Conservation (phyloP, 2,888 invertebrate genomes). For the Apamea crenata region DNA sequence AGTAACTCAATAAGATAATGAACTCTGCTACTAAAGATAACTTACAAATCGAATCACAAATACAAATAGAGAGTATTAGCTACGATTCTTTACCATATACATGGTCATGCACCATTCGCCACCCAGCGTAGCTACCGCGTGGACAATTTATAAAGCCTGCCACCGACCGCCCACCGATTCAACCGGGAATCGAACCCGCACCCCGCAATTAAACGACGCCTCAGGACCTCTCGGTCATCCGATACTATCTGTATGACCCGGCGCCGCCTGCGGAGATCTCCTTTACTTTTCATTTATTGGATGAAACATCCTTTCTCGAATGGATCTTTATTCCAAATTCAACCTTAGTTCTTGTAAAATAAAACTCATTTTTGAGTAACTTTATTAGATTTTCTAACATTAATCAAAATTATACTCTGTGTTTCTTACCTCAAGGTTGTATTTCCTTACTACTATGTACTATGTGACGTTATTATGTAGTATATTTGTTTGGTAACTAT, state of each 20-base stretch:
- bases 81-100: slow-evolving; percentile 53
- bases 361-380: slow-evolving; percentile 38
- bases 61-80: slow-evolving; percentile 56
- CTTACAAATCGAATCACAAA: slow-evolving; percentile 52
- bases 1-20: slow-evolving; percentile 50
- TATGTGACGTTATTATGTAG: slow-evolving; percentile 52
- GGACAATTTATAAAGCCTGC: slow-evolving; percentile 82
- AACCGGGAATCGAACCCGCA: slow-evolving; percentile 80
- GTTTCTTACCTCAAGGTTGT: fast-evolving
- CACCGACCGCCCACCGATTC: slow-evolving; percentile 84
- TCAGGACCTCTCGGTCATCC: slow-evolving; percentile 82
- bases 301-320: slow-evolving; percentile 58
- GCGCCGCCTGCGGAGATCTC: slow-evolving; percentile 79
- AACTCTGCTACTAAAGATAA: slow-evolving; percentile 45
- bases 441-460: neutral
- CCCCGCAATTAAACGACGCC: slow-evolving; percentile 86
- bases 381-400: fast-evolving
- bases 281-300: slow-evolving; percentile 64
- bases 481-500: slow-evolving; percentile 75
- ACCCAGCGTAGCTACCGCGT: slow-evolving; percentile 81
- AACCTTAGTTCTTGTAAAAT: neutral
- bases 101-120: slow-evolving; percentile 64
- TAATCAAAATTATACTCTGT: slow-evolving; percentile 30
- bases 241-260: slow-evolving; percentile 83
- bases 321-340: slow-evolving; percentile 7